Conservation (phyloP, 2,113 vertebrate genomes). For the Scolopax mira region DNA sequence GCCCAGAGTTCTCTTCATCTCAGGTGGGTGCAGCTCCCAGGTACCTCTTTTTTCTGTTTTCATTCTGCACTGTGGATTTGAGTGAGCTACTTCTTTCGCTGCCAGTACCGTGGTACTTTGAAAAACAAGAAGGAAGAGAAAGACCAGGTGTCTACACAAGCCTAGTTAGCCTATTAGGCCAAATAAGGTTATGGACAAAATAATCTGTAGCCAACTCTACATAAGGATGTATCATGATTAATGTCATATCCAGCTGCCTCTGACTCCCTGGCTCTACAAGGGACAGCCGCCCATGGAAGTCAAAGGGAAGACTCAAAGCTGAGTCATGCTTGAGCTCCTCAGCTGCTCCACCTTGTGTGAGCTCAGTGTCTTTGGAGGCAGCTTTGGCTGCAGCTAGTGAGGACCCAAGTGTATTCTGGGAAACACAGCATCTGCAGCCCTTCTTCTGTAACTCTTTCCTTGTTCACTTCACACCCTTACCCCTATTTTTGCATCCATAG, state of each 20-base stretch:
- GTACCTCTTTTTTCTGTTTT: neutral
- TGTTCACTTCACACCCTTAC: neutral
- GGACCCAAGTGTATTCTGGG: neutral
- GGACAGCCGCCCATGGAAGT: neutral
- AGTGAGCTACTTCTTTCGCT: neutral
- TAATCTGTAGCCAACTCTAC: neutral
- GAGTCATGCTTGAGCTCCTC: neutral
- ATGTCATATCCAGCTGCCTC: neutral
- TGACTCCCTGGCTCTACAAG: neutral
- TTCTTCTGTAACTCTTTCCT: neutral
- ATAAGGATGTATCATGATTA: neutral
- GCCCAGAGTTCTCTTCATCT: neutral
- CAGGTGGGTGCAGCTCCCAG: neutral
- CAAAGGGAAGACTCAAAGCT: neutral
- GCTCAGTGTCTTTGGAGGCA: neutral
- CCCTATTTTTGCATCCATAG: neutral
- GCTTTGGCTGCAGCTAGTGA: neutral
- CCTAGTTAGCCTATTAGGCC: neutral
- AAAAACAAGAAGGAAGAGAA: neutral
- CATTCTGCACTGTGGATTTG: neutral
- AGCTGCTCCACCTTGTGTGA: neutral
- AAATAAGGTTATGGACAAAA: neutral
- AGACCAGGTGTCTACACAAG: neutral
- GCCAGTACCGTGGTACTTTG: rapidly evolving
- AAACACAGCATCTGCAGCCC: neutral